Evolutionary conservation across 1,140 invertebrate species (phyloP).

Genomic region (Drosophila azteca): DNA sequence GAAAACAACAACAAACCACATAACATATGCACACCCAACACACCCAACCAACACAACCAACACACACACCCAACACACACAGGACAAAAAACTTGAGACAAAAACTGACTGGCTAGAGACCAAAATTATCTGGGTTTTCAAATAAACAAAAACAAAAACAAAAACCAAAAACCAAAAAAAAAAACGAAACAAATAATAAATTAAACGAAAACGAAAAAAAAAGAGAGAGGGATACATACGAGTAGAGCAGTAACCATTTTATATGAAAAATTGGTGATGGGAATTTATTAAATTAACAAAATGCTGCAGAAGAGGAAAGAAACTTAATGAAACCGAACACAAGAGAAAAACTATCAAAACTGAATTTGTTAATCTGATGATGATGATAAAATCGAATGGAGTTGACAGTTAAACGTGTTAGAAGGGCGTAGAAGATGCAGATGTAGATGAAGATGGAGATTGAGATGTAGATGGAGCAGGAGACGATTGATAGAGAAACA

Average conservation of each 20-base stretch:
- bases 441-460: conserved; percentile 16
- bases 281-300: conserved; percentile 69
- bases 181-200: conserved; percentile 45
- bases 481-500: conserved; percentile 45
- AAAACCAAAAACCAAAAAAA: conserved; percentile 45
- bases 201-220: conserved; percentile 20
- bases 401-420: conserved; percentile 51
- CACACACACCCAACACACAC: conserved; percentile 57
- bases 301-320: conserved; percentile 27
- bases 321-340: conserved; percentile 27
- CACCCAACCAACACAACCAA: conserved; percentile 54
- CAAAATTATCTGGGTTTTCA: conserved; percentile 83
- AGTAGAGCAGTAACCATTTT: conserved; percentile 68
- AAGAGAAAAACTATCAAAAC: conserved; percentile 62
- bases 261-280: conserved; percentile 64
- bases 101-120: conserved; percentile 82
- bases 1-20: conserved; percentile 41
- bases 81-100: conserved; percentile 72
- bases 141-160: conserved; percentile 57
- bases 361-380: conserved; percentile 71
- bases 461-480: conserved; percentile 27
- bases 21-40: conserved; percentile 50
- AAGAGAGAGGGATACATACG: conserved; percentile 11
- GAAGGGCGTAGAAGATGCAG: conserved; percentile 20
- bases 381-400: conserved; percentile 41